phyloP scores from a whole-genome alignment of 2,113 vertebrate genomes.

The Manacus vitellinus region DNA sequence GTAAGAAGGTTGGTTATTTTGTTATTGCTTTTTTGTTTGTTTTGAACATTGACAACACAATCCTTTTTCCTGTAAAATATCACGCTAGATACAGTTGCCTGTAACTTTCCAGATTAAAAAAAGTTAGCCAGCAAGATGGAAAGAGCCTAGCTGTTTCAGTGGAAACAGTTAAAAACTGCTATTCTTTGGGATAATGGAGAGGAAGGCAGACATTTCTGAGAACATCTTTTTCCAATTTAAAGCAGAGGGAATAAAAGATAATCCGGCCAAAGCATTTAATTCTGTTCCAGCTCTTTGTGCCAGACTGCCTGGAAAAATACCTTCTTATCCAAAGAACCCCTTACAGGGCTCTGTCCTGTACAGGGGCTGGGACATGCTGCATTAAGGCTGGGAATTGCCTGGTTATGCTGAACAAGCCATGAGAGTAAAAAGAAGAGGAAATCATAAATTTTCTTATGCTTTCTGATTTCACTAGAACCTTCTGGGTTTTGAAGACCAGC shows the following conservation, averaged over 20 bases:
- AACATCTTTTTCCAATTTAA: neutral
- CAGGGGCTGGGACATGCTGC: neutral
- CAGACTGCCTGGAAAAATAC: neutral
- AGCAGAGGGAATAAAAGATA: neutral
- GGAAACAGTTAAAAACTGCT: neutral
- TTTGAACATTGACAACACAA: neutral
- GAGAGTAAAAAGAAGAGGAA: neutral
- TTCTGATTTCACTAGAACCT: neutral
- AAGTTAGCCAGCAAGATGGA: neutral
- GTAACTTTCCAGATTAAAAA: neutral
- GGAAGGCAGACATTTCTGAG: neutral
- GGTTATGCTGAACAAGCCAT: neutral
- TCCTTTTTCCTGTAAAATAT: neutral
- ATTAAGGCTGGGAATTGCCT: neutral
- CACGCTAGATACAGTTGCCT: neutral
- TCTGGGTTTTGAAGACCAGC: neutral
- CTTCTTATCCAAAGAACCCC: neutral
- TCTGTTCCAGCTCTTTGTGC: constrained; percentile 6
- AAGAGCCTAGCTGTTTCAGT: neutral
- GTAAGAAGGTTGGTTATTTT: neutral
- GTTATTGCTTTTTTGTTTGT: neutral
- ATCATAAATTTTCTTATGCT: neutral
- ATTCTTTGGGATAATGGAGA: neutral
- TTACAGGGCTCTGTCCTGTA: neutral
- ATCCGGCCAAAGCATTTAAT: neutral